These are phyloP conservation scores for Drosophila tropicalis DNA, from an alignment of 1,140 invertebrate genomes.

Conservation along the genomic window DNA sequence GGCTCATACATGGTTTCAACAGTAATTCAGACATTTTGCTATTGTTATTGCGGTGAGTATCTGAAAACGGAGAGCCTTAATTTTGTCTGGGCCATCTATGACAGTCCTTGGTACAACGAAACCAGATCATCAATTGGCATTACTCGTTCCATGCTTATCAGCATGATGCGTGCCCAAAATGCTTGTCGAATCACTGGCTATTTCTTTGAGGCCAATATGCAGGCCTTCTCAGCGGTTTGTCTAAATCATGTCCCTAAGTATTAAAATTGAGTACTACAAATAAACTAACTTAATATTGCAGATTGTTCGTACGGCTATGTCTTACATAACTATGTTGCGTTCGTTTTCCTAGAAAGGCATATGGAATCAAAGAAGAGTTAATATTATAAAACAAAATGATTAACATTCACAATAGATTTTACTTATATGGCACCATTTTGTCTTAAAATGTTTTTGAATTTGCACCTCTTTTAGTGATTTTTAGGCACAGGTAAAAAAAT, in stretches of 20 bases:
- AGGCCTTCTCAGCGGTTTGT: constrained; percentile 54
- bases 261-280: background rate
- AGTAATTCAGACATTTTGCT: constrained; percentile 49
- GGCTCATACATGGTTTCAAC: constrained; percentile 43
- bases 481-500: too few relatives aligned
- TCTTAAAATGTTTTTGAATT: too few relatives aligned
- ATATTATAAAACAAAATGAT: too few relatives aligned
- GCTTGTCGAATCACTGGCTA: constrained; percentile 51
- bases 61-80: constrained; percentile 47
- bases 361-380: too few relatives aligned
- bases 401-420: too few relatives aligned
- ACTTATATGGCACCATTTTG: too few relatives aligned
- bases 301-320: constrained; percentile 58
- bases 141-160: constrained; percentile 33
- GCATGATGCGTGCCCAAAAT: constrained; percentile 53
- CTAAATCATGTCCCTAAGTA: background rate
- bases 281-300: background rate
- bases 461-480: too few relatives aligned
- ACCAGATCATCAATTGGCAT: constrained; percentile 20
- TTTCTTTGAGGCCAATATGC: constrained; percentile 63
- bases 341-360: background rate
- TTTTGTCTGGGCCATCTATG: constrained; percentile 55
- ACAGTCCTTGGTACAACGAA: constrained; percentile 52
- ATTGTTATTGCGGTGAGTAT: constrained; percentile 58
- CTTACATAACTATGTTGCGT: constrained; percentile 52